Evolutionary conservation across 2,888 invertebrate genomes (phyloP), one percentile per base, ranked within the genome.

Genomic region (Trachelus tabidus): DNA sequence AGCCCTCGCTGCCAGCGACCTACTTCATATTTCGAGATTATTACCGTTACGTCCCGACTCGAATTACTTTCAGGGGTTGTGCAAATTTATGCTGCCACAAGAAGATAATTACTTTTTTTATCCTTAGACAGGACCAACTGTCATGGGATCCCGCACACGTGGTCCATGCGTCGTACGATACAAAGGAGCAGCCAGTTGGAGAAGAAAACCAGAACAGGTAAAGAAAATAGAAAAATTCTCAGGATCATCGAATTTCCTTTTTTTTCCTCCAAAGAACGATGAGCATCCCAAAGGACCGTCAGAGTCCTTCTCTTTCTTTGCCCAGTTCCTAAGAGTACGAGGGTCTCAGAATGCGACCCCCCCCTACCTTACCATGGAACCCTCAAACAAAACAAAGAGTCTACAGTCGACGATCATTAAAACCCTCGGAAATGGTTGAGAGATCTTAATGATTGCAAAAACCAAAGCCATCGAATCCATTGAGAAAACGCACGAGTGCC

Each of bases 11-110:
- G 23, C 68, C 56, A 76, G 73, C 80, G 80, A 82, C 79, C 82
- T 80, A 77, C 82, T 85, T 85, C 79, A 83, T 82, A 84, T 81
- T 81, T 83, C 78, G 79, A 79, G 80, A 82, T 79, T 82, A 78
- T 82, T 74, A 81, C 75, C 68, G 73, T 68, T 30, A 30, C 73
- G 75, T 23, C 79, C 76, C 69, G 37, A 78, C 75, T 75, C 77
- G 80, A 82, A 76, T 80, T 80, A 81, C 81, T 80, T 80, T 80
- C 69, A 79, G 81, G 76, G 81, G 81, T 79, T 75, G 30, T 71
- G 37, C 34, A 75, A 30, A 75, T 77, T 77, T 77, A 77, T 77
- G 68, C 68, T 23, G 11, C 77, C n/a, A 15, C 74, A 30, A 23
- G 68, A 69, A 37, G 68, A 75, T 75, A 77, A 77, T 75, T 75